These are phyloP conservation scores for Aspiorhynchus laticeps DNA, from an alignment of 2,113 vertebrate species.

Conservation along the genomic window DNA sequence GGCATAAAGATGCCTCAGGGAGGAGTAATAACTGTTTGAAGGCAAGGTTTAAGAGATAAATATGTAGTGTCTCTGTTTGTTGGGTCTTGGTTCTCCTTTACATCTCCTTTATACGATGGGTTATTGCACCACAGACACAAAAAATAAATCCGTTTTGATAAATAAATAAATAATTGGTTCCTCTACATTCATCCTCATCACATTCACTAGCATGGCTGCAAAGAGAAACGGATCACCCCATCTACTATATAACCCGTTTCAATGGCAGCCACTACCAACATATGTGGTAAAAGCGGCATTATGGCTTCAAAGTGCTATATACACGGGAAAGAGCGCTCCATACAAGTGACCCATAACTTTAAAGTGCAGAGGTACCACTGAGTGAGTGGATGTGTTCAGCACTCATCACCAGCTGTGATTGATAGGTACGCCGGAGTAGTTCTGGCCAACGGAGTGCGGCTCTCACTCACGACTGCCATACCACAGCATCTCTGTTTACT, in stretches of 20 bases:
- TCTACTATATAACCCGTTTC: background rate
- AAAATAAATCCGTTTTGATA: background rate
- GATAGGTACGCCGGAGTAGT: conserved; percentile 32
- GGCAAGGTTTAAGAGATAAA: conserved; percentile 14
- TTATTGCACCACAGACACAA: background rate
- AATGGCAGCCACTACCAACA: conserved; percentile 4
- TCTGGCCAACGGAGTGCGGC: conserved; percentile 21
- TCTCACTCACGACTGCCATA: conserved; percentile 43
- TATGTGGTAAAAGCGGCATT: conserved; percentile 32
- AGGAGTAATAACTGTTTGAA: background rate
- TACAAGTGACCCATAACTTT: conserved; percentile 52
- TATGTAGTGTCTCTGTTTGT: background rate
- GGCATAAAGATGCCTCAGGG: background rate
- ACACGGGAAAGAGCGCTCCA: conserved; percentile 33
- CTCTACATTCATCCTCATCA: background rate
- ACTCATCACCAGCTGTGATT: conserved; percentile 51
- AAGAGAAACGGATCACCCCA: background rate
- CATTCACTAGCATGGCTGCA: background rate
- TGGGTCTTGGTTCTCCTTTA: conserved; percentile 6
- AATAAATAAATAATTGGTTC: background rate
- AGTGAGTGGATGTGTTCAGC: conserved; percentile 41
- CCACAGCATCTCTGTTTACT: conserved; percentile 51
- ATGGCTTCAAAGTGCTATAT: conserved; percentile 5
- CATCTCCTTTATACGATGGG: background rate
- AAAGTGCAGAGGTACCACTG: conserved; percentile 34